Base-by-base conservation (phyloP, 1,140 invertebrate genomes). In the Bathynomus jamesi region DNA sequence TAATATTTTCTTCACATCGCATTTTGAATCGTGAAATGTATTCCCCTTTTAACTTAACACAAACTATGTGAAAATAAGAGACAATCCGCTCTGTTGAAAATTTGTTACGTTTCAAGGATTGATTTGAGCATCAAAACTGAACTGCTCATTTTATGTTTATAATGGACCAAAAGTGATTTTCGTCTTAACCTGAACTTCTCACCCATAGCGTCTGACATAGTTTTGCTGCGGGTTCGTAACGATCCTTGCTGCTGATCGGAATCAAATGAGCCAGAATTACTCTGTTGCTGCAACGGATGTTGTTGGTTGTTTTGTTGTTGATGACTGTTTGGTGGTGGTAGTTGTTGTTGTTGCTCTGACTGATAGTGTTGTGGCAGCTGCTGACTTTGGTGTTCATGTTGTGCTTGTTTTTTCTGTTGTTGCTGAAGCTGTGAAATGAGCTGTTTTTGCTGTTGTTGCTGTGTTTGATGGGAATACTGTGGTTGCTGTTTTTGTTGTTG, bases 181-280 rank as follows among this genome's bases (percentile, higher is more conserved):
- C 68, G 69, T 61, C 69, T 74, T 72, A 40, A 73, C 72, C 60
- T 73, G 74, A 75, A 70, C 65, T 61, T 65, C 61, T 70, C 73
- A 91, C 90, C 90, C 78, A 86, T 85, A 53, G 87, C 85, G 81
- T 96, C 93, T 74, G 91, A 91, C 73, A 95, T 86, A 0, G 93
- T 95, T 85, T 93, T 94, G 83, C 93, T 95, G 73, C 94, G 86
- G 70, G 88, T 87, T 76, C 93, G 87, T 83, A 95, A 95, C 29
- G 73, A 68, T 62, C 61, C 61, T 53, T 71, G 69, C 40, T 71
- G 65, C 28, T 63, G 61, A 63, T 24, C 21, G 27, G 61, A 28
- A 11, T 25, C 21, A 25, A 17, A 63, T 17, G 61, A 63, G 24
- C 21, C 21, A 63, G 61, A 53, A 21, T 21, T 53, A 53, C 27